Evolutionary conservation across 2,113 vertebrate species (phyloP), one percentile per base, ranked within the genome.

Genomic region (Spea bombifrons): DNA sequence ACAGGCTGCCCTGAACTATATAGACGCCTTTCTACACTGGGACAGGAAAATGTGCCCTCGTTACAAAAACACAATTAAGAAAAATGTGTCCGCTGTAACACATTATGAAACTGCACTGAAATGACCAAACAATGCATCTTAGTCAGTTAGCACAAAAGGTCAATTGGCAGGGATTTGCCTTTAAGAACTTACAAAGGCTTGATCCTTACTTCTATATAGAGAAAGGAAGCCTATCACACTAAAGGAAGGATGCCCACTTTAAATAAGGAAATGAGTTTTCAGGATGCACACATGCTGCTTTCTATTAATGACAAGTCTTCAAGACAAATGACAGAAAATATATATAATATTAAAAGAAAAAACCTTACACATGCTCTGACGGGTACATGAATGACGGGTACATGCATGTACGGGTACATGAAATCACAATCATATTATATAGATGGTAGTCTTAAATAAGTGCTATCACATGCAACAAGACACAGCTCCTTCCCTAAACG

Each of bases 231-330:
- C 68, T 86, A 88, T 88, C 92, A 90, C 90, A 85, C 89, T 83
- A 89, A 86, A 93, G 93, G 93, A 94, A 94, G 93, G 93, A 93
- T 93, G 89, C 90, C 86, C 90, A 92, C 92, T 93, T 93, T 93
- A 93, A 94, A 93, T 92, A 92, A 92, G 92, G 92, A 94, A 93
- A 92, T 89, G 89, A 92, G 90, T 83, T 86, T 91, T 88, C 93
- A 94, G 93, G 92, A 94, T 93, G 90, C 89, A 90, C 90, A 92
- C 91, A 92, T 85, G 88, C 91, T 92, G 92, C 93, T 93, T 93
- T 94, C 92, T 93, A 93, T 93, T 93, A 93, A 93, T 83, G 90
- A 93, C 90, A 92, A 92, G 73, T 81, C 88, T 82, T 74, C 52
- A 45, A 80, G 78, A 80, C 52, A 71, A 53, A 71, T 80, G 64